A percentile compares a stretch with the other conserved stretches of the same genome.
phyloP scores from a whole-genome alignment of 2,888 invertebrate species.

The Sepiola atlantica region DNA sequence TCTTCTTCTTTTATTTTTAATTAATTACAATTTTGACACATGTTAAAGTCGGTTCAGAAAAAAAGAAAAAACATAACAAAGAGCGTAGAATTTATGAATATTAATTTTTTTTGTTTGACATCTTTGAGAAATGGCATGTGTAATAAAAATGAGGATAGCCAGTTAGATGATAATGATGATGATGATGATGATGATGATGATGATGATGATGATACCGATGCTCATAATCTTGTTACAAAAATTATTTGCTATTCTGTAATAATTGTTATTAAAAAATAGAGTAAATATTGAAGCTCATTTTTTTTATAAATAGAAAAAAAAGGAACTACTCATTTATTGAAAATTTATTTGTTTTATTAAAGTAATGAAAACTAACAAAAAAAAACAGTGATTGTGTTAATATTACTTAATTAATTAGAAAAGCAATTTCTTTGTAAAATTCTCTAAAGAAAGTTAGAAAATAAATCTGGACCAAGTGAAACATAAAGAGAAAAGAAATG shows the following conservation, averaged over 20 bases:
- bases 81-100: neutral
- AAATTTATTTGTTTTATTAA: neutral
- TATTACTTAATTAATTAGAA: neutral
- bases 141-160: no score
- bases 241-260: neutral
- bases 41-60: neutral
- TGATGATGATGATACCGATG: neutral
- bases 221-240: neutral
- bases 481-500: neutral
- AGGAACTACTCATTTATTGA: neutral
- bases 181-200: no score
- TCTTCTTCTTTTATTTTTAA: no score
- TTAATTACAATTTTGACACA: neutral
- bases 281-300: neutral
- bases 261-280: neutral
- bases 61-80: neutral
- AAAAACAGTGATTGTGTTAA: neutral
- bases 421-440: neutral
- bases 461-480: neutral
- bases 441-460: neutral
- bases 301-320: no score
- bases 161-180: no score
- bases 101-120: neutral
- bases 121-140: neutral
- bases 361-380: neutral